A percentile compares a stretch with the other conserved stretches of the same genome.
Conservation (phyloP, 2,888 invertebrate species). For the Ceraclea dissimilis region DNA sequence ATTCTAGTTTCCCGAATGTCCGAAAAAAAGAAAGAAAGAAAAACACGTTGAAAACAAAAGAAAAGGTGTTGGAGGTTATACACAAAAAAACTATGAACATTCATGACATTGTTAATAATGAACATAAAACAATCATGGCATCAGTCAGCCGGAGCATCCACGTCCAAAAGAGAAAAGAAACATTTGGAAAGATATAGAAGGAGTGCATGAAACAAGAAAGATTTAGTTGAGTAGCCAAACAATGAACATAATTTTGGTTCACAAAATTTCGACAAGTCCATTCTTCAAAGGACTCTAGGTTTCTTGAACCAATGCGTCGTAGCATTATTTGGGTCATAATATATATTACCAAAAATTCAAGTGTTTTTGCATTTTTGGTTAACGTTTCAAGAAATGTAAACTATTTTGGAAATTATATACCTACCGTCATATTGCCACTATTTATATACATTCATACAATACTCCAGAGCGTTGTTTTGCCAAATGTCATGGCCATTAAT, state of each 20-base stretch:
- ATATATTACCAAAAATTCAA: too few species aligned
- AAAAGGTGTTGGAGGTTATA: slow-evolving; percentile 7
- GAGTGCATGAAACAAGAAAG: slow-evolving; percentile 4
- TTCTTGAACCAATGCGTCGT: too few species aligned
- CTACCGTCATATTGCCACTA: too few species aligned
- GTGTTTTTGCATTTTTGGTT: too few species aligned
- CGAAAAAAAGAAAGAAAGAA: slow-evolving; percentile 25
- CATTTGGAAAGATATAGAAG: slow-evolving; percentile 12
- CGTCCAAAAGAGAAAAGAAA: slow-evolving; percentile 8
- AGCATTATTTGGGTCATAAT: too few species aligned
- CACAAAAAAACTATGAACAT: background rate
- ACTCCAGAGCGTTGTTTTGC: too few species aligned
- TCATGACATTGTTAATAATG: background rate
- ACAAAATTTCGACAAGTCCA: too few species aligned
- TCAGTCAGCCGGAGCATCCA: slow-evolving; percentile 1
- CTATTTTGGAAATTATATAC: too few species aligned
- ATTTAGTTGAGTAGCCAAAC: background rate
- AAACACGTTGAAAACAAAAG: slow-evolving; percentile 21
- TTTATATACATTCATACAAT: too few species aligned
- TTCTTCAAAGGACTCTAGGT: too few species aligned
- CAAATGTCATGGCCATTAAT: too few species aligned
- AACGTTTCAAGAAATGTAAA: too few species aligned
- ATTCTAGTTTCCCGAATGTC: slow-evolving; percentile 49
- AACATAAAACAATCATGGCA: background rate
- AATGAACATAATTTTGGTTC: background rate